Percentiles rank a stretch among this genome's conserved stretches.
phyloP scores from a whole-genome alignment of 2,888 invertebrate genomes.

The Rhabditophanes sp. region DNA sequence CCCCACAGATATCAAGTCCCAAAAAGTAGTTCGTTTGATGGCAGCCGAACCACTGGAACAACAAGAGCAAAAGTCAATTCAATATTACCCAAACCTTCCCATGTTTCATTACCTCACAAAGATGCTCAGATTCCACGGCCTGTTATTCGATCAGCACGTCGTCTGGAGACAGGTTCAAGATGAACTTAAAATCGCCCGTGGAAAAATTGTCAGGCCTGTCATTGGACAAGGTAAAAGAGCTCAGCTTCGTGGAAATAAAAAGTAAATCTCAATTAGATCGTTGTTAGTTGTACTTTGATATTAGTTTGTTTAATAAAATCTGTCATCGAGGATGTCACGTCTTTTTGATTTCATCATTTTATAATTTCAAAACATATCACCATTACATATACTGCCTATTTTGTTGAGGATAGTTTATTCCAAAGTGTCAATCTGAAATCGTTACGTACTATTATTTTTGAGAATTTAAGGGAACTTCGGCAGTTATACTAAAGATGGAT shows the following conservation, averaged over 20 bases:
- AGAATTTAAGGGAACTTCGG: too few species aligned
- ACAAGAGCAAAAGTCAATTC: slow-evolving; percentile 18
- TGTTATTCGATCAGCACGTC: slow-evolving; percentile 41
- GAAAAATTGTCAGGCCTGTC: slow-evolving; percentile 27
- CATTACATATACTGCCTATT: too few species aligned
- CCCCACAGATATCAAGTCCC: slow-evolving; percentile 27
- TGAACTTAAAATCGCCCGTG: slow-evolving; percentile 31
- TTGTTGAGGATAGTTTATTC: too few species aligned
- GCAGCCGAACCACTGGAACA: slow-evolving; percentile 35
- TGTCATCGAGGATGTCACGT: too few species aligned
- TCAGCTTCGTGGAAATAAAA: slow-evolving; percentile 24
- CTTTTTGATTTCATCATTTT: too few species aligned
- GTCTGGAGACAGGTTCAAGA: slow-evolving; percentile 36
- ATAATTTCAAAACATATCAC: too few species aligned
- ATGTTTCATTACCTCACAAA: slow-evolving; percentile 44
- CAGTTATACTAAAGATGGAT: too few species aligned
- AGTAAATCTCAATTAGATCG: too few species aligned
- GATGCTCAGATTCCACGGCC: slow-evolving; percentile 35
- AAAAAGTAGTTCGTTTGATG: slow-evolving; percentile 35
- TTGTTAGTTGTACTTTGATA: neutral
- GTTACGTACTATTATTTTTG: too few species aligned
- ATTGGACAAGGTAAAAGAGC: slow-evolving; percentile 39
- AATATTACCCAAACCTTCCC: slow-evolving; percentile 39
- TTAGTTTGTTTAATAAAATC: neutral
- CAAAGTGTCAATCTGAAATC: too few species aligned